Conservation (phyloP, 2,888 invertebrate species). For the Drosophila neotestacea region DNA sequence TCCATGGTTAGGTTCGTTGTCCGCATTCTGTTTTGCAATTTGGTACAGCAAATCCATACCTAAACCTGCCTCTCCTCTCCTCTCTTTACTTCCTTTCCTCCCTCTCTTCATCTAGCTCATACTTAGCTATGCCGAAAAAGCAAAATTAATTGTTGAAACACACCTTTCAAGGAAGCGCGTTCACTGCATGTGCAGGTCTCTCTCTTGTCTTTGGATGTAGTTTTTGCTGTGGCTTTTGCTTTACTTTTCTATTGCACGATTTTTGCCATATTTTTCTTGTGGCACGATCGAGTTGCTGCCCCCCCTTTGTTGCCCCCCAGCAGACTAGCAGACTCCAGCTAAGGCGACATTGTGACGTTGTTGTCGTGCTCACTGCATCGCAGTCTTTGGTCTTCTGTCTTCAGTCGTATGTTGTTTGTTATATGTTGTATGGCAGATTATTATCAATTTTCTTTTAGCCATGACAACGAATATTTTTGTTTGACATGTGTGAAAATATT, state of each 20-base stretch:
- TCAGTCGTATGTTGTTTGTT: constrained; percentile 24
- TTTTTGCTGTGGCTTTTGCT: constrained; percentile 39
- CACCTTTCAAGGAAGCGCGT: constrained; percentile 77
- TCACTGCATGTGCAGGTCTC: constrained; percentile 9
- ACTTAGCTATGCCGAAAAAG: constrained; percentile 66
- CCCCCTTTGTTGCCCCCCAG: constrained; percentile 5
- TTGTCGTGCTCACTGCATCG: constrained; percentile 48
- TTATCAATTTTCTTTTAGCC: constrained; percentile 74
- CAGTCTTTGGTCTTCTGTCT: constrained; percentile 2
- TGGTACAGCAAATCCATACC: constrained; percentile 61
- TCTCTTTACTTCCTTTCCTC: neutral
- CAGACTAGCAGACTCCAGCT: constrained; percentile 17
- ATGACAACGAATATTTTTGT: constrained; percentile 73
- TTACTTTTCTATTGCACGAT: constrained; percentile 75
- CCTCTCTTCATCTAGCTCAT: neutral
- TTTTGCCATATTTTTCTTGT: constrained; percentile 75
- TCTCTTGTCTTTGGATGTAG: neutral
- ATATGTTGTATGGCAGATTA: constrained; percentile 61
- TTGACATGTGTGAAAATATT: constrained; percentile 78
- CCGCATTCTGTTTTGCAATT: constrained; percentile 69
- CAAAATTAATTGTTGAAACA: constrained; percentile 80
- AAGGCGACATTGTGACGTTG: constrained; percentile 61
- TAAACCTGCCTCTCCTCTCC: constrained; percentile 1
- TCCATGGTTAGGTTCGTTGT: constrained; percentile 52
- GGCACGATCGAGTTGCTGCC: constrained; percentile 64